phyloP scores from a whole-genome alignment of 2,888 invertebrate genomes.

The Tipula unca region DNA sequence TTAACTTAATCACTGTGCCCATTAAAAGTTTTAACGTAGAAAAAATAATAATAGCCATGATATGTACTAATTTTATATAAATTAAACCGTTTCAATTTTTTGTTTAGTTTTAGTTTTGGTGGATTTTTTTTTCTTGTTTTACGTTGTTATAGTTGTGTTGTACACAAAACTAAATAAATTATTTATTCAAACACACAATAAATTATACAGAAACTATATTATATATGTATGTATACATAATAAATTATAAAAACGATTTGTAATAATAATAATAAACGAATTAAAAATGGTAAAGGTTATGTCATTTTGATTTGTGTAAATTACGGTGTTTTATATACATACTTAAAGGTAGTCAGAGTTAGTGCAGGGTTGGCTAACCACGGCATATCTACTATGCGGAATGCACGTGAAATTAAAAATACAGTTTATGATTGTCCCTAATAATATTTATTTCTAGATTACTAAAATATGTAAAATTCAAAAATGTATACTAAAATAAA shows the following conservation, averaged over 20 bases:
- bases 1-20: neutral
- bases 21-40: neutral
- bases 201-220: neutral
- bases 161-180: neutral
- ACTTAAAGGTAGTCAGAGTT: neutral
- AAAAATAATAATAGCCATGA: neutral
- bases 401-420: no score
- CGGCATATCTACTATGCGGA: neutral
- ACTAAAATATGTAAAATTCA: no score
- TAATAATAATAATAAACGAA: neutral
- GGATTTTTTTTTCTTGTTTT: neutral
- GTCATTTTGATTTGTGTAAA: neutral
- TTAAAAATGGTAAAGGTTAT: conserved; percentile 8
- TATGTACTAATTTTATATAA: neutral
- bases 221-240: neutral
- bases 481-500: no score
- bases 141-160: neutral
- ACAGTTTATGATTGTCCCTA: no score
- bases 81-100: neutral
- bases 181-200: conserved; percentile 14
- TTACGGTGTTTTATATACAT: neutral
- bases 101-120: neutral
- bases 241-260: conserved; percentile 8
- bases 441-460: no score
- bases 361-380: neutral